A percentile compares a stretch with the other conserved stretches of the same genome.
phyloP scores from a whole-genome alignment of 1,140 invertebrate species.

The Halotydeus destructor region DNA sequence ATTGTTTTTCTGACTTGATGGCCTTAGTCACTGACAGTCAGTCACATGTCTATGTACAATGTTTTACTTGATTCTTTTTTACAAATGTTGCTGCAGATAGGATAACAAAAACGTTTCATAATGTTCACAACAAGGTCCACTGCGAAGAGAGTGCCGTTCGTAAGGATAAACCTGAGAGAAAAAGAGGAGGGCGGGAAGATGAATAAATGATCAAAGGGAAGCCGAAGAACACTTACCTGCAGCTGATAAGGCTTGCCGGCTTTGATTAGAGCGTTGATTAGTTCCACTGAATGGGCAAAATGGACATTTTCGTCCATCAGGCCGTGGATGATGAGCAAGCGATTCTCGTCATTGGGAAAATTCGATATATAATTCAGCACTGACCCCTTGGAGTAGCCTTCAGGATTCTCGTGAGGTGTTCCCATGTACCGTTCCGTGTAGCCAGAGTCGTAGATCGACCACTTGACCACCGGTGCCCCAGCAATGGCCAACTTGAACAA shows the following conservation, averaged over 20 bases:
- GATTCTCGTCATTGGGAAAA: slow-evolving; percentile 78
- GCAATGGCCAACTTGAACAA: slow-evolving; percentile 39
- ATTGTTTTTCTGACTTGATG: background rate
- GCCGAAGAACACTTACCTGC: slow-evolving; percentile 34
- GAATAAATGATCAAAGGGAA: background rate
- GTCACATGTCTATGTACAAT: too few species aligned
- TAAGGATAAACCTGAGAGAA: slow-evolving; percentile 56
- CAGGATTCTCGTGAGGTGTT: slow-evolving; percentile 51
- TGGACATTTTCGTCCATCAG: slow-evolving; percentile 99
- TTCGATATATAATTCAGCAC: slow-evolving; percentile 54
- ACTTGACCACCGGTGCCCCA: slow-evolving; percentile 88
- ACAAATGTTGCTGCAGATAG: slow-evolving; percentile 71
- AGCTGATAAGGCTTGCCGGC: slow-evolving; percentile 77
- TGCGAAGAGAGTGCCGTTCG: slow-evolving; percentile 76
- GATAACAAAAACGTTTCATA: slow-evolving; percentile 80
- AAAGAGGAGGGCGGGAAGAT: background rate
- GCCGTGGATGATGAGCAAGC: slow-evolving; percentile 89
- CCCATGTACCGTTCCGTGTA: slow-evolving; percentile 98
- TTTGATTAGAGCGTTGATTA: slow-evolving; percentile 70
- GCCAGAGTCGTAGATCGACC: slow-evolving; percentile 81
- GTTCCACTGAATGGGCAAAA: slow-evolving; percentile 68
- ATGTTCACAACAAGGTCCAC: slow-evolving; percentile 79
- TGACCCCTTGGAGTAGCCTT: slow-evolving; percentile 53
- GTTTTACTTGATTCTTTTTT: slow-evolving; percentile 9
- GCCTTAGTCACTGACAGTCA: too few species aligned